Evolutionary conservation across 1,140 invertebrate genomes (phyloP).

Genomic region (Capitella teleta): DNA sequence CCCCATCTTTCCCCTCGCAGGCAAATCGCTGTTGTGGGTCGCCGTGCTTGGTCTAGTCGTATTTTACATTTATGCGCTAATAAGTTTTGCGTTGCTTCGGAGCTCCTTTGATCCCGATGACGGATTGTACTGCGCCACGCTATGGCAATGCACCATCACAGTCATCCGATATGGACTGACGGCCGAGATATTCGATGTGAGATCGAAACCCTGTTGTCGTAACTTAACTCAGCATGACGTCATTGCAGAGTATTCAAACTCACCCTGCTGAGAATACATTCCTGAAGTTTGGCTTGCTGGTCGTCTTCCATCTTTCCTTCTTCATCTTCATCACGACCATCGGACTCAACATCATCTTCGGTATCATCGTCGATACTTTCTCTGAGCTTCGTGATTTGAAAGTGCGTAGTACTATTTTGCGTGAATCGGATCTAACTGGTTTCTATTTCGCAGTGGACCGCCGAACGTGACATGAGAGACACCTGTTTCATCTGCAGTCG

Average conservation of each 20-base stretch:
- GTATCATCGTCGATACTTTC: slow-evolving; percentile 42
- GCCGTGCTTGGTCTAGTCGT: slow-evolving; percentile 37
- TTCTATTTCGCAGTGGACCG: slow-evolving; percentile 30
- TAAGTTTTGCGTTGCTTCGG: slow-evolving; percentile 35
- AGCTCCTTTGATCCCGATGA: slow-evolving; percentile 26
- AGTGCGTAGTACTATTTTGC: slow-evolving; percentile 14
- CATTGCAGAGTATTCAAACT: slow-evolving; percentile 12
- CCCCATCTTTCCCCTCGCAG: slow-evolving; percentile 19
- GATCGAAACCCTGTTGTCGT: slow-evolving; percentile 1
- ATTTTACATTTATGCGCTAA: slow-evolving; percentile 39
- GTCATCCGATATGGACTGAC: slow-evolving; percentile 39
- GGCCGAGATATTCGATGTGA: slow-evolving; percentile 38
- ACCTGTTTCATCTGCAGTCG: slow-evolving; percentile 38
- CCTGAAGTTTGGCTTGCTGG: slow-evolving; percentile 12
- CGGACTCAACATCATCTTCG: slow-evolving; percentile 39
- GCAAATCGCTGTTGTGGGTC: slow-evolving; percentile 40
- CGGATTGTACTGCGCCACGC: slow-evolving; percentile 32
- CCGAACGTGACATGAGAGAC: slow-evolving; percentile 36
- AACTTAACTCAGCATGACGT: too few relatives aligned
- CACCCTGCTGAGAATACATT: slow-evolving; percentile 13
- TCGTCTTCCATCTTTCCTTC: slow-evolving; percentile 28
- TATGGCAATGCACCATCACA: slow-evolving; percentile 39
- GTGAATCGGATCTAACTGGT: neutral
- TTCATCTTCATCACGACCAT: slow-evolving; percentile 39
- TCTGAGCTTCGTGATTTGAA: slow-evolving; percentile 37